Percentiles rank a stretch among this genome's conserved stretches.
Evolutionary conservation across 2,797 vertebrate genomes (phyloP).

Genomic region (Gastrophryne carolinensis): DNA sequence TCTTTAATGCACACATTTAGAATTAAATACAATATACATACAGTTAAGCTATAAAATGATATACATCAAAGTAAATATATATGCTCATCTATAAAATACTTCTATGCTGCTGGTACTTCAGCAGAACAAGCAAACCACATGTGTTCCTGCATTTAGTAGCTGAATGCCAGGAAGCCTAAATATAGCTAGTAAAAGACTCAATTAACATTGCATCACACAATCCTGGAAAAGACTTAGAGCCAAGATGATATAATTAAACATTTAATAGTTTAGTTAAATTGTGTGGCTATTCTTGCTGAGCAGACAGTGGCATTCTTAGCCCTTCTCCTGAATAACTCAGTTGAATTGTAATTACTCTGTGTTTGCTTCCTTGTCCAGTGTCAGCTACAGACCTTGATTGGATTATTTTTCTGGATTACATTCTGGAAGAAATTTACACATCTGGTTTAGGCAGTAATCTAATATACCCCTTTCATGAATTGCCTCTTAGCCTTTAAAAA

Average conservation of each 20-base stretch:
- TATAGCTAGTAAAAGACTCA: background rate
- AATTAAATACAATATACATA: no score
- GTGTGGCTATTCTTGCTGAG: background rate
- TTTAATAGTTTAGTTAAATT: slow-evolving; percentile 1
- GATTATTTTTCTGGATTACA: slow-evolving; percentile 28
- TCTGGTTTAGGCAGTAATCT: slow-evolving; percentile 27
- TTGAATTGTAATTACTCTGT: slow-evolving; percentile 5
- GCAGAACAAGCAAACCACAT: background rate
- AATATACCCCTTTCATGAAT: slow-evolving; percentile 33
- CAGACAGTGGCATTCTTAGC: background rate
- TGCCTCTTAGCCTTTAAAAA: slow-evolving; percentile 12
- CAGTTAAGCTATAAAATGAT: no score
- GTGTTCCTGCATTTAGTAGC: background rate
- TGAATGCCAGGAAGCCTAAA: background rate
- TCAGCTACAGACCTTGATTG: background rate
- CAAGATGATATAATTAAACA: background rate
- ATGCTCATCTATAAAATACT: background rate
- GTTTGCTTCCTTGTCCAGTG: slow-evolving; percentile 15
- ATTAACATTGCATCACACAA: background rate
- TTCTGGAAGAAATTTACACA: slow-evolving; percentile 42
- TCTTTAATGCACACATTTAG: no score
- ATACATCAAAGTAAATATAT: background rate
- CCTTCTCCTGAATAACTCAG: background rate
- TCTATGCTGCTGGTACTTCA: background rate
- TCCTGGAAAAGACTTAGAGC: background rate